Evolutionary conservation across 2,113 vertebrate species (phyloP).

Genomic region (Typhlomys cinereus): DNA sequence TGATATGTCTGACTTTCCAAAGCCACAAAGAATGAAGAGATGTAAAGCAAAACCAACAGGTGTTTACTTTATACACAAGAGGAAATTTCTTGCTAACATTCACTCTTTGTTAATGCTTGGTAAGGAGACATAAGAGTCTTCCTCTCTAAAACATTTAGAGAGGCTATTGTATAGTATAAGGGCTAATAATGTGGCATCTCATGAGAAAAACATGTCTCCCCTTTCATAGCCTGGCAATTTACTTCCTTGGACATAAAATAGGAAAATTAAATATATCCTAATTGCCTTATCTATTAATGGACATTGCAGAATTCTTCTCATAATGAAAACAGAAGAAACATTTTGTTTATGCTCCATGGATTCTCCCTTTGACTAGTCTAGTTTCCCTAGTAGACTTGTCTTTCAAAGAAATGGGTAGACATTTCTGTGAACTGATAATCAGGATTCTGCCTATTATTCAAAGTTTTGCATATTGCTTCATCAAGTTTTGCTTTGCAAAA

Average conservation of each 20-base stretch:
- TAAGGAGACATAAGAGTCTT: background rate
- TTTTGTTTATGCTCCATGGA: background rate
- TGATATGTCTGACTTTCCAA: background rate
- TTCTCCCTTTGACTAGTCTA: background rate
- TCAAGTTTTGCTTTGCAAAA: background rate
- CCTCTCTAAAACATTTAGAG: background rate
- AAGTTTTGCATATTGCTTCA: background rate
- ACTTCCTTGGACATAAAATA: background rate
- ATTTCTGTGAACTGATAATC: background rate
- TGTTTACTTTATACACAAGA: background rate
- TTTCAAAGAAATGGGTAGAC: background rate
- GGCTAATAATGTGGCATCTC: background rate
- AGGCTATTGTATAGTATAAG: background rate
- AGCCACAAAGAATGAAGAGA: background rate
- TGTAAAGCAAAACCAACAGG: background rate
- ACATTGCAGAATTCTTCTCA: background rate
- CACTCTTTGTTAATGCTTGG: background rate
- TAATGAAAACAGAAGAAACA: background rate
- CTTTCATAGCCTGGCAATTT: background rate
- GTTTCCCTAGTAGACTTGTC: background rate
- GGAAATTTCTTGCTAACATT: background rate
- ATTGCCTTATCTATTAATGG: background rate
- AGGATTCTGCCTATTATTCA: too few relatives aligned
- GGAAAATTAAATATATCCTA: background rate
- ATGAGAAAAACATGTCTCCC: background rate